Evolutionary conservation across 2,888 invertebrate genomes (phyloP).

Genomic region (Lordiphosa andalusiaca): DNA sequence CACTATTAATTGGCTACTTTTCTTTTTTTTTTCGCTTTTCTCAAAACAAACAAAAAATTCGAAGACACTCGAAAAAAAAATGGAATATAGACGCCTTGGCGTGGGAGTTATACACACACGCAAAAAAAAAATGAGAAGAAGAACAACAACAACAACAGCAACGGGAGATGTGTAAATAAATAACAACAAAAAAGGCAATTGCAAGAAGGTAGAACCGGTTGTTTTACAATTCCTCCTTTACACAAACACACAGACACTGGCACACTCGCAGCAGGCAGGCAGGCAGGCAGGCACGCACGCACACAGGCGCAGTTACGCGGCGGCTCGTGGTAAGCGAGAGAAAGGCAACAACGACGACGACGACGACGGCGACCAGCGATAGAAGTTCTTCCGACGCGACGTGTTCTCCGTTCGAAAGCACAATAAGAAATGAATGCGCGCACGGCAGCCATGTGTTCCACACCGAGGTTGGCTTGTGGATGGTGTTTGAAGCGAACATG

Average conservation of each 20-base stretch:
- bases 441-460: too few species aligned
- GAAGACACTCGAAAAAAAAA: slow-evolving; percentile 1
- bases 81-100: too few species aligned
- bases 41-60: slow-evolving; percentile 6
- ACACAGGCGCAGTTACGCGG: slow-evolving; percentile 5
- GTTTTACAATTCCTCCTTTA: slow-evolving; percentile 32
- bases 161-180: slow-evolving; percentile 5
- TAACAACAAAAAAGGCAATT: slow-evolving; percentile 25
- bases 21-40: slow-evolving; percentile 13
- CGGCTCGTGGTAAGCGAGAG: neutral
- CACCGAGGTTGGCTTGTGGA: too few species aligned
- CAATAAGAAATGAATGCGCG: too few species aligned
- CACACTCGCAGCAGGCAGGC: slow-evolving; percentile 11
- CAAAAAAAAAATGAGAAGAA: slow-evolving; percentile 17
- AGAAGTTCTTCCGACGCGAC: neutral
- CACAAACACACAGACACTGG: slow-evolving; percentile 20
- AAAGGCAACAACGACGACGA: slow-evolving; percentile 3
- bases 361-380: neutral
- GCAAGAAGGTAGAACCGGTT: slow-evolving; percentile 28
- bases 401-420: slow-evolving; percentile 1
- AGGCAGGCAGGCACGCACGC: slow-evolving; percentile 10
- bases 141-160: too few species aligned
- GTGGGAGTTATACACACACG: slow-evolving; percentile 13
- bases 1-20: slow-evolving; percentile 7
- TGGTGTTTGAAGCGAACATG: too few species aligned